Base-by-base conservation (phyloP, 2,113 vertebrate genomes). In the Erinaceus europaeus region DNA sequence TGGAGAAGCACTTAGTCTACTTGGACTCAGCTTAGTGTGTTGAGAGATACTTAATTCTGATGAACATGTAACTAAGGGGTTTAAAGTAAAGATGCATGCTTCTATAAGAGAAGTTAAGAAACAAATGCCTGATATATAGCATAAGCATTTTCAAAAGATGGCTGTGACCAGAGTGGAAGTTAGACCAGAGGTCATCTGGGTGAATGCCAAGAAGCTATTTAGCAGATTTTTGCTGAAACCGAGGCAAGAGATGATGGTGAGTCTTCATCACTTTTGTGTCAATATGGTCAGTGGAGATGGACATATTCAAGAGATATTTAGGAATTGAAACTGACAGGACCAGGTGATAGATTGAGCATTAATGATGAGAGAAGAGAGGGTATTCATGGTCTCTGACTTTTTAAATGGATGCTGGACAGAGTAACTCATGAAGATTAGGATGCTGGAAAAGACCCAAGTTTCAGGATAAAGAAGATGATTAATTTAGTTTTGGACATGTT, bases 241-340 rank as follows among this genome's bases (percentile, higher is more conserved):
- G 6, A 46, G 44, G 32, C 9, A 64, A 52, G 53, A 74, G 29
- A 36, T 32, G 44, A 25, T n/a, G 29, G 18, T 57, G 25, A 7
- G 9, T 64, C n/a, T n/a, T n/a, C n/a, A n/a, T 6, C 2, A 11
- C 36, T 25, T 12, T 21, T 11, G 34, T 23, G 17, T 36, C 46
- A 68, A 34, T 11, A 4, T 40, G 2, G 0, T 38, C 21, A 2
- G 2, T 15, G 7, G 36, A 85, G 42, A n/a, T 10, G 34, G 64
- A 34, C 9, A 82, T 34, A 46, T 42, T 57, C 27, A 29, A 57
- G 77, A 86, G 44, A 34, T 52, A 61, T 38, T 48, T 68, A 83
- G 20, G 38, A 42, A 38, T 9, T 9, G 32, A 48, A 34, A 71
- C 3, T 36, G 71, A 34, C 32, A 57, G 23, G 18, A 68, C 18